These are phyloP conservation scores for Poliocrania exsul DNA, from an alignment of 2,797 vertebrate species.

Conservation along the genomic window DNA sequence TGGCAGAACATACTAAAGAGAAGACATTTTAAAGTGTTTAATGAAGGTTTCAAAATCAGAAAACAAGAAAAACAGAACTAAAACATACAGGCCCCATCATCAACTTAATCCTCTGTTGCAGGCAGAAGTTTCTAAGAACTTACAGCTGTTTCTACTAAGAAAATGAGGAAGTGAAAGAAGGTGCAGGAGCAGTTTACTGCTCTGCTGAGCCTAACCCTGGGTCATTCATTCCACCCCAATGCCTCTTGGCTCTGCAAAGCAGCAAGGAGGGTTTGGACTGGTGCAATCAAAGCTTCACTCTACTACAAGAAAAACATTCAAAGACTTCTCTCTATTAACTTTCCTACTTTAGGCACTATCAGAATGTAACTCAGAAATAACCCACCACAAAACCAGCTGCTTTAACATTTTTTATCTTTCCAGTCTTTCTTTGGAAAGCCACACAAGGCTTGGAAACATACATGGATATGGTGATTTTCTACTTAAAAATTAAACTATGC, in stretches of 20 bases:
- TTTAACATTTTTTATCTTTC: neutral
- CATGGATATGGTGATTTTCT: neutral
- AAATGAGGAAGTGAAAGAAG: neutral
- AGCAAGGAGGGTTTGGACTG: neutral
- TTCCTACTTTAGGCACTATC: neutral
- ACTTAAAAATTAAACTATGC: neutral
- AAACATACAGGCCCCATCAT: neutral
- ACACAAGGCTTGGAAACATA: neutral
- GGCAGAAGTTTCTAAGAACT: neutral
- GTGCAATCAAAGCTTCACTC: neutral
- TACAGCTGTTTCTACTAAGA: neutral
- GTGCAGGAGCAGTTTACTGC: neutral
- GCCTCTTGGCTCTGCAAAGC: neutral
- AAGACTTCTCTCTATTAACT: neutral
- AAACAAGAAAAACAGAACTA: neutral
- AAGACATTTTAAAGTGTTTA: conserved; percentile 31
- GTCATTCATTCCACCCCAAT: neutral
- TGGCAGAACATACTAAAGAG: conserved; percentile 90
- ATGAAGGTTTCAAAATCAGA: neutral
- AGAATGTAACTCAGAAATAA: neutral
- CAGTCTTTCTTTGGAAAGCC: neutral
- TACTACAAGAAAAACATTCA: neutral
- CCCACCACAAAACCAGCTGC: neutral
- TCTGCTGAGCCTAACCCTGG: neutral
- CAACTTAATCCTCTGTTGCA: neutral